Conservation (phyloP, 1,140 invertebrate genomes). For the Drosophila suzukii region DNA sequence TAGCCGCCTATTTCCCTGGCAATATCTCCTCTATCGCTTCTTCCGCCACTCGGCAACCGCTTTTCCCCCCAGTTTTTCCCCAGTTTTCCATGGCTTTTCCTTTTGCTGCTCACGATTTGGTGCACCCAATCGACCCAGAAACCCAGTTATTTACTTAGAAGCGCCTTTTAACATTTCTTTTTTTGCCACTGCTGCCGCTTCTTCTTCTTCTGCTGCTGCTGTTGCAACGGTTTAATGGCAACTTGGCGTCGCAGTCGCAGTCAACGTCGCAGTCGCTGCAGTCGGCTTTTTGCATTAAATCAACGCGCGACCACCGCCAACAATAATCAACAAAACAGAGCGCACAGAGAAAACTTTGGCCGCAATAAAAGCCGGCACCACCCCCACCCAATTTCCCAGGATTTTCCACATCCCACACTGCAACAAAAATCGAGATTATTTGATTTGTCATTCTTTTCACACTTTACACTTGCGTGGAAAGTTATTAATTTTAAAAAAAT, state of each 20-base stretch:
- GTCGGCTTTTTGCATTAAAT: constrained; percentile 79
- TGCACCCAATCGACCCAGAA: constrained; percentile 84
- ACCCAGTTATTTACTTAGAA: constrained; percentile 84
- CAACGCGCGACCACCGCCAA: constrained; percentile 68
- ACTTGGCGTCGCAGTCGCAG: constrained; percentile 19
- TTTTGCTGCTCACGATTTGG: constrained; percentile 77
- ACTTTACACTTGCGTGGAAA: no score
- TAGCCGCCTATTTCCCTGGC: not conserved
- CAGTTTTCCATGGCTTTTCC: constrained; percentile 46
- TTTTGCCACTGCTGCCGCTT: constrained; percentile 36
- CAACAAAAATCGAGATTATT: not conserved
- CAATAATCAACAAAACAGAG: constrained; percentile 76
- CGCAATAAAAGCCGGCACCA: constrained; percentile 53
- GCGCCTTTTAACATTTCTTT: constrained; percentile 77
- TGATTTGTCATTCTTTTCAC: no score
- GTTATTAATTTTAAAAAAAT: no score
- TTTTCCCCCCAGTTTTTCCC: not conserved
- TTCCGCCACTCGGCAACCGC: not conserved
- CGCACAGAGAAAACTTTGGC: constrained; percentile 41
- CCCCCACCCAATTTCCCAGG: not conserved
- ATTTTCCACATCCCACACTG: constrained; percentile 3
- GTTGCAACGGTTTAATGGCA: constrained; percentile 61
- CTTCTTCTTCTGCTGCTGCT: constrained; percentile 36
- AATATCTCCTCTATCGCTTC: constrained; percentile 10
- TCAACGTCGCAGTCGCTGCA: constrained; percentile 23